Conservation (phyloP, 2,888 invertebrate species). For the Pegoplata infirma region DNA sequence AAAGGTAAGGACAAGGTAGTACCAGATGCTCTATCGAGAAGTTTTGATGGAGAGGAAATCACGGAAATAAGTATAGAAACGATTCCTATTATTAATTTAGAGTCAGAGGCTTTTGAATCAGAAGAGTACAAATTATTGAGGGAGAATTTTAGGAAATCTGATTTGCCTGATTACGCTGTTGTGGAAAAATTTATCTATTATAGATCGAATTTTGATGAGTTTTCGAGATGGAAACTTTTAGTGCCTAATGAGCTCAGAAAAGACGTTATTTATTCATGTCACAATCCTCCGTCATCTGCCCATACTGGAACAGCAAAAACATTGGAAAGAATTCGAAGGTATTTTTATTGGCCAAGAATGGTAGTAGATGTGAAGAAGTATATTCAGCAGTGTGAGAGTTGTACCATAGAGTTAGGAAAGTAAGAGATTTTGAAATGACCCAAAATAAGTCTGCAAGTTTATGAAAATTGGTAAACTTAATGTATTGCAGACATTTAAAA, state of each 20-base stretch:
- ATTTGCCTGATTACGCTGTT: conserved; percentile 7
- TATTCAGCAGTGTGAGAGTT: too few relatives aligned
- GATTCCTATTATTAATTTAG: not conserved
- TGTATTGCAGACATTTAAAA: too few relatives aligned
- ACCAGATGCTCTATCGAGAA: conserved; percentile 7
- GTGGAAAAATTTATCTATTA: conserved; percentile 3
- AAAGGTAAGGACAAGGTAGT: conserved; percentile 3
- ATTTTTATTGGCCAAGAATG: too few relatives aligned
- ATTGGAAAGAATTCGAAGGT: conserved; percentile 11
- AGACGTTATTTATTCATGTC: not conserved
- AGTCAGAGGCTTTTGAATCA: not conserved
- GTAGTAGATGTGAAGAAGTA: too few relatives aligned
- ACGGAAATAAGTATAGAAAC: not conserved
- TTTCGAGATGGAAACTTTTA: conserved; percentile 12
- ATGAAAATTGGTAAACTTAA: too few relatives aligned
- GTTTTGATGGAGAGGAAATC: not conserved
- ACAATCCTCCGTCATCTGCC: conserved; percentile 10
- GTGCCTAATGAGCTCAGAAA: not conserved
- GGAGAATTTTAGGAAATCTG: not conserved
- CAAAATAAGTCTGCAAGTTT: too few relatives aligned
- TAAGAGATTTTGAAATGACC: too few relatives aligned
- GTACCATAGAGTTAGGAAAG: too few relatives aligned
- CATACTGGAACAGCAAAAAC: conserved; percentile 26
- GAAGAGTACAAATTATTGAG: not conserved
- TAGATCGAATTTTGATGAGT: not conserved